Conservation (phyloP, 2,888 invertebrate genomes). For the Zygothrica quintamaculata region DNA sequence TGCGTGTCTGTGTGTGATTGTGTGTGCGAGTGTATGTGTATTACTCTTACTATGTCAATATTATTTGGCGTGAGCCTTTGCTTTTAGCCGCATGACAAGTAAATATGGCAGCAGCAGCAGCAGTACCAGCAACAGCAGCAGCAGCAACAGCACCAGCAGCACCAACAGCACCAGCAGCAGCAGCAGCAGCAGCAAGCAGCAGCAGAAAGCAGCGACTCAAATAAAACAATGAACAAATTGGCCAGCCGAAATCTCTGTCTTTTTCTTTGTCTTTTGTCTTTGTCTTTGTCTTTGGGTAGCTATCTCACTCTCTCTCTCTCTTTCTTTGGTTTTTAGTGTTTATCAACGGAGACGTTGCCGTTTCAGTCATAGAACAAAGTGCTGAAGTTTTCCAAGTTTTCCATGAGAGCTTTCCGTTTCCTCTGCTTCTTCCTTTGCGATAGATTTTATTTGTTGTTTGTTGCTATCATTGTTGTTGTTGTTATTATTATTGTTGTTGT, state of each 20-base stretch:
- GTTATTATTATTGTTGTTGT: too few relatives aligned
- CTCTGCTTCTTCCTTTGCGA: constrained; percentile 19
- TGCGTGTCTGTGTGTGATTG: constrained; percentile 29
- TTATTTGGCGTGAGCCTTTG: constrained; percentile 77
- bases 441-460: constrained; percentile 34
- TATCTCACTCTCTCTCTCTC: too few relatives aligned
- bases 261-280: too few relatives aligned
- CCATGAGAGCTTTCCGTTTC: neutral
- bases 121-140: constrained; percentile 23
- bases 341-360: constrained; percentile 9
- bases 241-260: constrained; percentile 44
- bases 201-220: constrained; percentile 18
- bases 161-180: neutral
- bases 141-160: constrained; percentile 1
- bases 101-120: constrained; percentile 60
- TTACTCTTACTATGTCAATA: constrained; percentile 73
- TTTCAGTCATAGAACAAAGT: constrained; percentile 24
- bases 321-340: too few relatives aligned
- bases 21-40: constrained; percentile 27
- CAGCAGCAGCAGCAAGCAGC: constrained; percentile 14
- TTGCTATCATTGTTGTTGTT: too few relatives aligned
- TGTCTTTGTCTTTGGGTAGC: too few relatives aligned
- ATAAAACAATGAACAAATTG: constrained; percentile 63
- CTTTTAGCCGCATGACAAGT: constrained; percentile 78
- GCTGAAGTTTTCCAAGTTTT: constrained; percentile 40